These are phyloP conservation scores for Notechis scutatus DNA, from an alignment of 2,113 vertebrate genomes.

Conservation along the genomic window DNA sequence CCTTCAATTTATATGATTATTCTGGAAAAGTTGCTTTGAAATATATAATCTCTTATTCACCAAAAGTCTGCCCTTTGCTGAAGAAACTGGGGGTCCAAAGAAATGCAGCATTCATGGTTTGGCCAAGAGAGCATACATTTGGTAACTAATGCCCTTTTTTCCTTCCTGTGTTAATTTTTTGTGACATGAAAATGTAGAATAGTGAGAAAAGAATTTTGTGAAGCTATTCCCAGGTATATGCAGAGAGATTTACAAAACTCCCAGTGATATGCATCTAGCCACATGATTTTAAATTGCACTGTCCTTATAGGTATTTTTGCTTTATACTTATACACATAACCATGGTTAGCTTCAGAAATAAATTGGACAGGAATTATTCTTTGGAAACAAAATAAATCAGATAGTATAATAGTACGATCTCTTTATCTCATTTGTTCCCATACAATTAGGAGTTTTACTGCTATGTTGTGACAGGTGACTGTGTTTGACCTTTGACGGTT, in stretches of 20 bases:
- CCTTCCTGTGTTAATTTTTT: not conserved
- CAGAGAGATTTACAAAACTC: not conserved
- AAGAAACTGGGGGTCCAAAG: not conserved
- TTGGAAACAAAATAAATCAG: slow-evolving; percentile 77
- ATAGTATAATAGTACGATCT: slow-evolving; percentile 74
- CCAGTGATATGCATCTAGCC: not conserved
- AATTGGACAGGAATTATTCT: slow-evolving; percentile 75
- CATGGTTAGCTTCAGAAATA: slow-evolving; percentile 65
- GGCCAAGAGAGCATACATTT: fast-evolving
- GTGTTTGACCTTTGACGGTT: slow-evolving; percentile 79
- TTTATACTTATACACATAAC: slow-evolving; percentile 22
- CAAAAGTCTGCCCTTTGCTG: not conserved
- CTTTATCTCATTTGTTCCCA: slow-evolving; percentile 77
- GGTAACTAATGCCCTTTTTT: not conserved
- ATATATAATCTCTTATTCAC: slow-evolving; percentile 13
- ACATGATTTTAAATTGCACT: not conserved
- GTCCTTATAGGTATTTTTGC: not conserved
- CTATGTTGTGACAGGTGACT: slow-evolving; percentile 78
- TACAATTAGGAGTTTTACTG: slow-evolving; percentile 79
- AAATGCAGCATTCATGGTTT: not conserved
- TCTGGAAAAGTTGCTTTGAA: not conserved
- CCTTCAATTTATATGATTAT: not conserved
- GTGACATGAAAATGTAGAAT: not conserved
- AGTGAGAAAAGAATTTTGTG: not conserved
- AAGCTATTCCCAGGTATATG: not conserved